phyloP scores from a whole-genome alignment of 2,113 vertebrate genomes.

The Brienomyrus longianalis region DNA sequence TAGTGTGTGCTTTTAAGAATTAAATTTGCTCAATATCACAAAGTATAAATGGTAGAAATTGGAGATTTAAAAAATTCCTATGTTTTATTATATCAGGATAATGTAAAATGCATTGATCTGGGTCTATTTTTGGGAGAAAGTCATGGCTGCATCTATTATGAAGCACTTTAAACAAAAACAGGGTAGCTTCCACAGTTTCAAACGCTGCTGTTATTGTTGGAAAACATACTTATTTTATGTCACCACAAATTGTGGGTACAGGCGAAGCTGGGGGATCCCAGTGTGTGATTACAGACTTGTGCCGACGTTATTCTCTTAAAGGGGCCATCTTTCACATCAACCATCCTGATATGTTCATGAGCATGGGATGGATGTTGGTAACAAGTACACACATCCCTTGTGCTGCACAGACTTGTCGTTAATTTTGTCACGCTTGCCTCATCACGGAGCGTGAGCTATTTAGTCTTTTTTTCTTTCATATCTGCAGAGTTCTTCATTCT shows the following conservation, averaged over 20 bases:
- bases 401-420: not conserved
- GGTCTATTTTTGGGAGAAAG: not conserved
- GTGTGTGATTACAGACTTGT: constrained; percentile 31
- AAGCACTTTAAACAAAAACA: not conserved
- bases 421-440: not conserved
- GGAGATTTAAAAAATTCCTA: not conserved
- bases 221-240: constrained; percentile 45
- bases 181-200: constrained; percentile 8
- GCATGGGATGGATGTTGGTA: not conserved
- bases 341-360: not conserved
- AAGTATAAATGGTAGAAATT: not conserved
- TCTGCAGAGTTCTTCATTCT: not conserved
- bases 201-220: constrained; percentile 35
- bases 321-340: not conserved
- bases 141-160: not conserved
- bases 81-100: not conserved
- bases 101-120: not conserved
- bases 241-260: constrained; percentile 47
- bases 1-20: not conserved
- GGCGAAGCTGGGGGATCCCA: constrained; percentile 21
- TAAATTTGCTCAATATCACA: not conserved
- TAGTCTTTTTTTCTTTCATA: not conserved
- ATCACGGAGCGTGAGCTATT: not conserved
- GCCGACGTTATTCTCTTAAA: not conserved
- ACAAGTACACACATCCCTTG: not conserved